These are phyloP conservation scores for Eptesicus fuscus DNA, from an alignment of 2,113 vertebrate genomes.

Conservation along the genomic window DNA sequence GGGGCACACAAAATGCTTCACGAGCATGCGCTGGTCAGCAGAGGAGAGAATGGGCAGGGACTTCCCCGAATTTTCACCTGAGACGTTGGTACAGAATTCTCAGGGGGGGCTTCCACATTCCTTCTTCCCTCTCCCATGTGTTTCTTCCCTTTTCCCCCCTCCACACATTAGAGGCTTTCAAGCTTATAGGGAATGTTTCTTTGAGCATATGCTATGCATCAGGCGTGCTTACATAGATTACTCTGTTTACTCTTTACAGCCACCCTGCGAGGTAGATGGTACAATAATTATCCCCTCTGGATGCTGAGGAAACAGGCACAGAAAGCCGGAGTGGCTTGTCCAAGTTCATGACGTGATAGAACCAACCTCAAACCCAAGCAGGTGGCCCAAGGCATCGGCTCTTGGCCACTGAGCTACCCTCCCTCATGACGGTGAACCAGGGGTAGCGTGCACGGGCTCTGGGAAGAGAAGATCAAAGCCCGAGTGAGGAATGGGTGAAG, in stretches of 20 bases:
- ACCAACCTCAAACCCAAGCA: not conserved
- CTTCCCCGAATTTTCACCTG: not conserved
- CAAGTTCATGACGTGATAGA: not conserved
- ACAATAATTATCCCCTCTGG: too few species aligned
- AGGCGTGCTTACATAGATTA: not conserved
- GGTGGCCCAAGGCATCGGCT: not conserved
- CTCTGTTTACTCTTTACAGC: not conserved
- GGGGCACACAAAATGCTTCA: too few species aligned
- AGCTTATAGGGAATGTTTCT: not conserved
- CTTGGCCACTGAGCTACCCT: not conserved
- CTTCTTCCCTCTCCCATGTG: not conserved
- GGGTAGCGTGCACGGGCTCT: not conserved
- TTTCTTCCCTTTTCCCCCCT: not conserved
- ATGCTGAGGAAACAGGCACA: not conserved
- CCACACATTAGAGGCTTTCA: not conserved
- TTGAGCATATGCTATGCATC: not conserved
- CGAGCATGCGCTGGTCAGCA: not conserved
- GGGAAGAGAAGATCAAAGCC: not conserved
- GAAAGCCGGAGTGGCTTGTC: not conserved
- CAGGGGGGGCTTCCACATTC: not conserved
- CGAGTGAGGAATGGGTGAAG: not conserved
- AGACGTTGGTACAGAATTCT: not conserved
- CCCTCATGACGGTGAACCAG: not conserved
- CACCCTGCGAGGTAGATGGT: not conserved
- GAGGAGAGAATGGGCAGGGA: not conserved